These are phyloP conservation scores for Florisuga fusca DNA, from an alignment of 2,797 vertebrate genomes.

Conservation along the genomic window DNA sequence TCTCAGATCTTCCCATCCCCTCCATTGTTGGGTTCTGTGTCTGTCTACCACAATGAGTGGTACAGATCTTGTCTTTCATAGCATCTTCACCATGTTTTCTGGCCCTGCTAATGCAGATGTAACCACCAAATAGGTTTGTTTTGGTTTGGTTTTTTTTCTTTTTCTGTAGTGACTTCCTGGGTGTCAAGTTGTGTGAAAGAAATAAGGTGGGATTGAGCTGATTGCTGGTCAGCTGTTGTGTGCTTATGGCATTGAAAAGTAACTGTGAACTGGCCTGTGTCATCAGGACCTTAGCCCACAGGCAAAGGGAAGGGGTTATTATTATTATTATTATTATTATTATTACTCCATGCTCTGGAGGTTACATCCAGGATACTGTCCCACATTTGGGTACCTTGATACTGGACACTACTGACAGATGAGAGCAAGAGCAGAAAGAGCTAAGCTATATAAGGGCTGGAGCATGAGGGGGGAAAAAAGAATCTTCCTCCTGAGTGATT, in stretches of 20 bases:
- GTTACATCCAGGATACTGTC: not conserved
- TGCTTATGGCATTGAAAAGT: not conserved
- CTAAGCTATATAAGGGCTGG: not conserved
- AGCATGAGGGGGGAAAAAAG: not conserved
- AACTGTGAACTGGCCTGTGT: not conserved
- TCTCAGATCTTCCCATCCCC: not conserved
- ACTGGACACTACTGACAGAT: not conserved
- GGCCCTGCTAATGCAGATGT: not conserved
- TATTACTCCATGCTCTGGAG: not conserved
- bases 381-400: not conserved
- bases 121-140: not conserved
- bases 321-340: not conserved
- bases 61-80: not conserved
- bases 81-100: not conserved
- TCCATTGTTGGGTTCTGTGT: fast-evolving
- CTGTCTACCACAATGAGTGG: not conserved
- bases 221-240: not conserved
- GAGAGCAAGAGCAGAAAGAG: not conserved
- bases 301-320: not conserved
- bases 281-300: not conserved
- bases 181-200: not conserved
- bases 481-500: not conserved
- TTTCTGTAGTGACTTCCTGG: not conserved
- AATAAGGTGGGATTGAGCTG: not conserved
- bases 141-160: not conserved